Evolutionary conservation across 2,797 vertebrate genomes (phyloP), one percentile per base, ranked within the genome.

Genomic region (Sebastes kiyomatsui): DNA sequence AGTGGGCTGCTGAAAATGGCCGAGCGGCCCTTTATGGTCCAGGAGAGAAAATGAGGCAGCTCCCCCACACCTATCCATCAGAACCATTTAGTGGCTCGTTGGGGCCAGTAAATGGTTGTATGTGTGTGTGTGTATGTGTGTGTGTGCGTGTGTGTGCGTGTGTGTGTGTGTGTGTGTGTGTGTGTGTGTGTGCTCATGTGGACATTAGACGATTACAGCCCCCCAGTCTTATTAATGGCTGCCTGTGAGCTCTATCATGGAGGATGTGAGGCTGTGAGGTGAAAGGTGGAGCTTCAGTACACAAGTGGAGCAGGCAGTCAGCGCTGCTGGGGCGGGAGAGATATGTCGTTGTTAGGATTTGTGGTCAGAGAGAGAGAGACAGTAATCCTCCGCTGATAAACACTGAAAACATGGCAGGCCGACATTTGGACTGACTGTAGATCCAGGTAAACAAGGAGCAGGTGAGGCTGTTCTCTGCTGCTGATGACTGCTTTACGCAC

Each of bases 1-100:
- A 92, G 83, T 91, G 91, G 91, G 92, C 91, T 90, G 93, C 92
- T 90, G 93, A 90, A 93, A 94, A 94, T 90, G 91, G 89, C 92
- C 86, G 22, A 87, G 87, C 60, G 65, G 83, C 75, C 81, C 80
- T 95, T 95, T 95, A 94, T 88, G 88, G 92, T 92, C 90, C 77
- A 56, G 77, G 33, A 70, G 87, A 90, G 90, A 91, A 94, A 95
- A 95, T 94, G 92, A 94, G 91, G 82, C 87, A 6, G 81, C 89
- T 84, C 90, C 90, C 90, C 87, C 91, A 87, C 88, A 82, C 52
- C 90, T 69, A 94, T 94, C 91, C 91, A 94, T 94, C 93, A 94
- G 83, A 85, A 73, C 78, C 90, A 90, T 93, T 94, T 93, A 92
- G 90, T 84, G 93, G 88, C 91, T 95, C 81, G 70, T 90, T 89